Percentiles rank a stretch among this genome's conserved stretches.
Evolutionary conservation across 1,140 invertebrate species (phyloP).

Genomic region (Drosophila truncata): DNA sequence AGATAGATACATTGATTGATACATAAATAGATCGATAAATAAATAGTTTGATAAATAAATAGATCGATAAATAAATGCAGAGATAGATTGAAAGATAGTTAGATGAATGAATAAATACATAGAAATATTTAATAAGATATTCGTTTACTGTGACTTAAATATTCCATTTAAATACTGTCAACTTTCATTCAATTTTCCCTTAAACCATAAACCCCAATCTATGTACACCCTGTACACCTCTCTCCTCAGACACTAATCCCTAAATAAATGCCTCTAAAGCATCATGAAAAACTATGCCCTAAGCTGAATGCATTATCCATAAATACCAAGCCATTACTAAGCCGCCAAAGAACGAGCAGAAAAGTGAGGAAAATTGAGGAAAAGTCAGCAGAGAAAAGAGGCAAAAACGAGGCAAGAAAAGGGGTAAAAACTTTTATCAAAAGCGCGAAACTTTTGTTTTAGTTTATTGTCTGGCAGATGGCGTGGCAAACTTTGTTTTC

Average conservation of each 20-base stretch:
- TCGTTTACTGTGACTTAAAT: no score
- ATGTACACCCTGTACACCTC: background rate
- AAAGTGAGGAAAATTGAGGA: slow-evolving; percentile 1
- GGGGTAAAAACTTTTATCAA: slow-evolving; percentile 61
- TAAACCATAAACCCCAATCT: background rate
- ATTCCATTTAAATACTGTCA: background rate
- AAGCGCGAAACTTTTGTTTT: slow-evolving; percentile 70
- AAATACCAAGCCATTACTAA: slow-evolving; percentile 10
- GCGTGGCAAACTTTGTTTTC: slow-evolving; percentile 55
- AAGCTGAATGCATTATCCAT: slow-evolving; percentile 28
- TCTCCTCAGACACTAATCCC: background rate
- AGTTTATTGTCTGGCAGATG: slow-evolving; percentile 74
- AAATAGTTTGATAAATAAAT: no score
- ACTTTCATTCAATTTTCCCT: background rate
- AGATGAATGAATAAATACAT: no score
- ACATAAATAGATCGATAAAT: no score
- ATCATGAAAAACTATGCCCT: slow-evolving; percentile 1
- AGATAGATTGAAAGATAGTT: no score
- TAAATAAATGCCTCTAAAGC: background rate
- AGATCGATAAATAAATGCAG: no score
- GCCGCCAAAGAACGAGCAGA: background rate
- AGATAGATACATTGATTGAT: no score
- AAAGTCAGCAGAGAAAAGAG: background rate
- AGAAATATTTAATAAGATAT: no score
- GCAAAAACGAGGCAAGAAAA: background rate